A percentile compares a stretch with the other conserved stretches of the same genome.
phyloP scores from a whole-genome alignment of 2,888 invertebrate genomes.

The Platycheirus albimanus region DNA sequence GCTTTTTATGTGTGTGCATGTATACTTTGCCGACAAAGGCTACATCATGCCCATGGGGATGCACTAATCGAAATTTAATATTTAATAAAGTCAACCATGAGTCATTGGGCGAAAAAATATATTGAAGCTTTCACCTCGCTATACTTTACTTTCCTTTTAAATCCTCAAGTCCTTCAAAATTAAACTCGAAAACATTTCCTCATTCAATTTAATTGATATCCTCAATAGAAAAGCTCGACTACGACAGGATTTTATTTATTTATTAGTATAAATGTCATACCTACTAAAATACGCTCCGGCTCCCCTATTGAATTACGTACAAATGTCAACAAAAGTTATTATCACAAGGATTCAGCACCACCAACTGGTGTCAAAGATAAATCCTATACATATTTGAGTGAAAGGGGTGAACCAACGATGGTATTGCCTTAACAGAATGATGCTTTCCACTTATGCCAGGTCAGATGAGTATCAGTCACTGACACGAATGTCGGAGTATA shows the following conservation, averaged over 20 bases:
- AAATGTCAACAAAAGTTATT: conserved; percentile 37
- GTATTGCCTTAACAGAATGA: conserved; percentile 29
- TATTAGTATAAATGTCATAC: conserved; percentile 43
- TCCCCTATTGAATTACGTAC: conserved; percentile 4
- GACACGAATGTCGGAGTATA: no score
- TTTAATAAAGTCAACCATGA: conserved; percentile 66
- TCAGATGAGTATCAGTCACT: conserved; percentile 60
- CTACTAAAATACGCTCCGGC: neutral
- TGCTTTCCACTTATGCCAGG: conserved; percentile 42
- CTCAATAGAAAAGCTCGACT: no score
- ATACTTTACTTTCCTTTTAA: neutral
- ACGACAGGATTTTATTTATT: conserved; percentile 65
- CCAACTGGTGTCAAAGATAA: conserved; percentile 24
- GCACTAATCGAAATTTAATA: conserved; percentile 73
- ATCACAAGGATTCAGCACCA: conserved; percentile 14
- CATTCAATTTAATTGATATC: conserved; percentile 24
- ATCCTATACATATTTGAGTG: no score
- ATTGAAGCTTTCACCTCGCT: neutral
- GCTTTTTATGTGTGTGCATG: no score
- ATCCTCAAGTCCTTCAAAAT: conserved; percentile 48
- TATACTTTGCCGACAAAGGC: conserved; percentile 30
- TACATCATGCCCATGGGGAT: conserved; percentile 51
- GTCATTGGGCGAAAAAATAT: conserved; percentile 9
- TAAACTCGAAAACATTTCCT: conserved; percentile 14
- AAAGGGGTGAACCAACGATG: no score